These are phyloP conservation scores for Bombus vancouverensis DNA, from an alignment of 1,140 invertebrate species.

Conservation along the genomic window DNA sequence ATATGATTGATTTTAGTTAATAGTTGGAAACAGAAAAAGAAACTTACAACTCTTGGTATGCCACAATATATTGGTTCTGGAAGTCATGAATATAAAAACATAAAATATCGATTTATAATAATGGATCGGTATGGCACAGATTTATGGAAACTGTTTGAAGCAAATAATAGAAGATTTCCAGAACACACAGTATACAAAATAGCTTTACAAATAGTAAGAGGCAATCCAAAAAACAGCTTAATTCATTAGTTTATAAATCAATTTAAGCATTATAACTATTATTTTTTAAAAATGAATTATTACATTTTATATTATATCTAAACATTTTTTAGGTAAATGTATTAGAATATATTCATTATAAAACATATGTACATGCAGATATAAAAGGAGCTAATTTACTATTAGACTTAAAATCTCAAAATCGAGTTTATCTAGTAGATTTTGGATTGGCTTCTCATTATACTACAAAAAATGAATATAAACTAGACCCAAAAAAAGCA, in stretches of 20 bases:
- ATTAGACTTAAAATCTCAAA: constrained; percentile 87
- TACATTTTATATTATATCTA: constrained; percentile 15
- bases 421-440: constrained; percentile 95
- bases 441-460: constrained; percentile 95
- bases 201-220: constrained; percentile 92
- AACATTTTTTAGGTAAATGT: constrained; percentile 87
- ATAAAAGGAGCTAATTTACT: constrained; percentile 96
- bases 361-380: constrained; percentile 95
- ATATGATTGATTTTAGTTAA: constrained; percentile 84
- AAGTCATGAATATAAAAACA: constrained; percentile 88
- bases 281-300: constrained; percentile 1
- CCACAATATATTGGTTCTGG: constrained; percentile 93
- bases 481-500: constrained; percentile 93
- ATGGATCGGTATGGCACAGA: constrained; percentile 96
- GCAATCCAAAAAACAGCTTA: background rate
- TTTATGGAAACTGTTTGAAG: constrained; percentile 91
- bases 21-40: constrained; percentile 88
- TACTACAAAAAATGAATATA: constrained; percentile 88
- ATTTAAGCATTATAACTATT: background rate
- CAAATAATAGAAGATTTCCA: constrained; percentile 88
- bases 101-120: constrained; percentile 95
- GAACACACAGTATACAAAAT: constrained; percentile 90
- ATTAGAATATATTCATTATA: constrained; percentile 93
- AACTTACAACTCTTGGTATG: constrained; percentile 91
- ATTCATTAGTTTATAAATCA: constrained; percentile 10